Base-by-base conservation (phyloP, 2,797 vertebrate genomes). In the Leptoclinus maculatus region DNA sequence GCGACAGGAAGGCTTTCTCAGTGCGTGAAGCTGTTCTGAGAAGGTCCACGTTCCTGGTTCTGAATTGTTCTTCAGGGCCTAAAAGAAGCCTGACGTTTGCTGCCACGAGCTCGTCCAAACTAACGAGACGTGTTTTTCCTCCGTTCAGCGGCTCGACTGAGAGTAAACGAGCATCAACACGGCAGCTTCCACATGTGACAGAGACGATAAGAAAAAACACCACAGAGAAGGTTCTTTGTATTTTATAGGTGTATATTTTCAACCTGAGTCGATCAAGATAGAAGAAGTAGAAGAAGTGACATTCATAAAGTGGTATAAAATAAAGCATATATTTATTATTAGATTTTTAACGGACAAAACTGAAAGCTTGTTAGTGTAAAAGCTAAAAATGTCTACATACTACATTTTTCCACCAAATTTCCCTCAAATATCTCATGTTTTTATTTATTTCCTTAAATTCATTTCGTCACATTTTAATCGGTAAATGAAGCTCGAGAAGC, bases 11-110 rank as follows among this genome's bases (percentile, higher is more conserved):
- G 62, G 2, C 49, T 23, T 77, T 38, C 43, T 77, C 58, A 23
- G 67, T 16, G 56, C 23, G 36, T 17, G 57, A 3, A 45, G 63
- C 64, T 84, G 49, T 72, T 76, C 71, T 76, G 38, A 69, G 79
- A 2, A 16, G 34, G 14, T 5, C 36, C 1, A 25, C 70, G 51
- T 64, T 78, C 49, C 70, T 66, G 59, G 8, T 23, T 60, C 63
- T 63, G 32, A 32, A 67, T 43, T 72, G 75, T 69, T 82, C 27
- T 66, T 65, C n/a, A 1, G 57, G 36, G 57, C 59, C 67, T 56
- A 66, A 29, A 36, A 56, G 60, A 56, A 47, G 27, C 41, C 76
- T 41, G 34, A 79, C 36, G 62, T 64, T 71, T 74, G 41, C 79
- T 71, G 67, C 66, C 9, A 45, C 27, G 4, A 41, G 49, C 57